phyloP scores from a whole-genome alignment of 2,888 invertebrate species.

The Diplazon laetatorius region DNA sequence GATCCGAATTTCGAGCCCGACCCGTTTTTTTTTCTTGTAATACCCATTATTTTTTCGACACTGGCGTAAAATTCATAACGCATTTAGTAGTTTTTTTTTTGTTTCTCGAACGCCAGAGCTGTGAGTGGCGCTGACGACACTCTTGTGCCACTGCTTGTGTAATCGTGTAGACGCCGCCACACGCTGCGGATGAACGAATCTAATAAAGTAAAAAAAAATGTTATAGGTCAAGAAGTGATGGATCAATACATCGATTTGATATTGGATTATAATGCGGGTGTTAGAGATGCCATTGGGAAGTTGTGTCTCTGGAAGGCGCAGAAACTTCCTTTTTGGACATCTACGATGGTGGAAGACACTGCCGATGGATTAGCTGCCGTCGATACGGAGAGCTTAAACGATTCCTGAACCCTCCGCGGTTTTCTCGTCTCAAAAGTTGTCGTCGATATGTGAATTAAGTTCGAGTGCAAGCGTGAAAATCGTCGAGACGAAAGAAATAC shows the following conservation, averaged over 20 bases:
- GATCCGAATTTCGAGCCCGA: too few species aligned
- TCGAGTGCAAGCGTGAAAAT: not conserved
- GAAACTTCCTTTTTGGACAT: slow-evolving; percentile 82
- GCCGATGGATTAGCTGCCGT: not conserved
- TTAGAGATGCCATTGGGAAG: slow-evolving; percentile 80
- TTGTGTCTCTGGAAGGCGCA: slow-evolving; percentile 84
- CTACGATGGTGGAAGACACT: not conserved
- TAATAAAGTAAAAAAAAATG: not conserved
- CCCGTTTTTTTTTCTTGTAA: too few species aligned
- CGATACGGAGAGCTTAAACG: not conserved
- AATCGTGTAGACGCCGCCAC: too few species aligned
- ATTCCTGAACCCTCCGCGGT: not conserved
- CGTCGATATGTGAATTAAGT: not conserved
- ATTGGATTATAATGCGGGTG: slow-evolving; percentile 79
- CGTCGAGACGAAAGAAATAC: not conserved
- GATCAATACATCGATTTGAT: slow-evolving; percentile 82
- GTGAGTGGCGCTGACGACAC: too few species aligned
- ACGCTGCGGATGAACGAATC: too few species aligned
- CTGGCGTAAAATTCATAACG: too few species aligned
- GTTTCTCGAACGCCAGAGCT: too few species aligned
- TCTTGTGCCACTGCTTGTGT: too few species aligned
- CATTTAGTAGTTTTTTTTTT: too few species aligned
- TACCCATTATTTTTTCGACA: too few species aligned
- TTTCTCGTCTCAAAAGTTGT: not conserved
- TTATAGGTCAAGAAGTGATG: slow-evolving; percentile 84